Percentiles rank a stretch among this genome's conserved stretches.
phyloP scores from a whole-genome alignment of 2,797 vertebrate species.

The Anas acuta region DNA sequence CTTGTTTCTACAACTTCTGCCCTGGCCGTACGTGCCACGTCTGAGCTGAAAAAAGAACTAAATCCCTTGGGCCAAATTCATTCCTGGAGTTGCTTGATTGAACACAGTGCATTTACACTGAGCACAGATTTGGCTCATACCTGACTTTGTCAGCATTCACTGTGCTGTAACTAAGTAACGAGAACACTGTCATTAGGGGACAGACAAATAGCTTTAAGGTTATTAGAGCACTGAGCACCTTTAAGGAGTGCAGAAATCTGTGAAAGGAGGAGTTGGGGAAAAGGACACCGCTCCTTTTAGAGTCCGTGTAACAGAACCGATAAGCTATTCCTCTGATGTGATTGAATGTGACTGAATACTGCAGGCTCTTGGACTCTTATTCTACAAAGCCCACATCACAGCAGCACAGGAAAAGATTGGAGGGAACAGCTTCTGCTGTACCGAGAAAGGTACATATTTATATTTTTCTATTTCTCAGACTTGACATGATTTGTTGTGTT shows the following conservation, averaged over 20 bases:
- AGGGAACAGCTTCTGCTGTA: slow-evolving; percentile 34
- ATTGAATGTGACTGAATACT: slow-evolving; percentile 55
- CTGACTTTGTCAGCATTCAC: slow-evolving; percentile 52
- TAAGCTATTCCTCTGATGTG: slow-evolving; percentile 65
- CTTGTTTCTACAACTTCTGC: slow-evolving; percentile 28
- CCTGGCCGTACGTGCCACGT: background rate
- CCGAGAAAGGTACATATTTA: slow-evolving; percentile 64
- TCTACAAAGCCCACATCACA: slow-evolving; percentile 47
- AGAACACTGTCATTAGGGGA: slow-evolving; percentile 28
- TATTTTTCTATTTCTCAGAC: slow-evolving; percentile 29
- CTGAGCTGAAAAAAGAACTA: slow-evolving; percentile 38
- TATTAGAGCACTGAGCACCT: slow-evolving; percentile 52
- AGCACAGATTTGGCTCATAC: slow-evolving; percentile 42
- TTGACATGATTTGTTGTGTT: background rate
- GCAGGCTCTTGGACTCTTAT: slow-evolving; percentile 54
- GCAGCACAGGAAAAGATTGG: slow-evolving; percentile 41
- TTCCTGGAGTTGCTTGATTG: slow-evolving; percentile 36
- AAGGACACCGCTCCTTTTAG: slow-evolving; percentile 63
- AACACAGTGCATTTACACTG: slow-evolving; percentile 15
- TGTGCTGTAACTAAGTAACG: slow-evolving; percentile 67
- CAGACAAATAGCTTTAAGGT: slow-evolving; percentile 18
- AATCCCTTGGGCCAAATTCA: slow-evolving; percentile 59
- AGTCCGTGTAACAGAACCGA: slow-evolving; percentile 36
- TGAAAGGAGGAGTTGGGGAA: slow-evolving; percentile 50
- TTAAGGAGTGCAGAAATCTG: slow-evolving; percentile 44